phyloP scores from a whole-genome alignment of 2,888 invertebrate species.

The Stenotaenia linearis region DNA sequence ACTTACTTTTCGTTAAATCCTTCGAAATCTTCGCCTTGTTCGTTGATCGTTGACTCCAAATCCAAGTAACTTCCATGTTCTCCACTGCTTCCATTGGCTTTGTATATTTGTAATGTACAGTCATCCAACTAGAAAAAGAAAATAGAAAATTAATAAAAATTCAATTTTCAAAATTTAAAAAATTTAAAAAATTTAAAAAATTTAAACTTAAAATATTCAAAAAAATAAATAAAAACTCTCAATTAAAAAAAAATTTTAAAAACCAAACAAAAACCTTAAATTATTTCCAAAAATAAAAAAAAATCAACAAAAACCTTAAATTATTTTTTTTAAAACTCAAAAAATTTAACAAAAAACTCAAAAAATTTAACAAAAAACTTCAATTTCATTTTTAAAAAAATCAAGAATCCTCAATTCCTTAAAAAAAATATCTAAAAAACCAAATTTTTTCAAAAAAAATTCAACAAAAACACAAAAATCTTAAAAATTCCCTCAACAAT shows the following conservation, averaged over 20 bases:
- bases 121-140: conserved; percentile 75
- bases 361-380: too few relatives aligned
- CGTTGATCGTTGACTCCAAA: conserved; percentile 89
- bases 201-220: too few relatives aligned
- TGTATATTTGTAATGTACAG: conserved; percentile 92
- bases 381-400: too few relatives aligned
- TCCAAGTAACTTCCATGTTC: conserved; percentile 97
- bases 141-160: background rate
- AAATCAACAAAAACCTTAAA: background rate
- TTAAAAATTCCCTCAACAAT: too few relatives aligned
- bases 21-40: conserved; percentile 96
- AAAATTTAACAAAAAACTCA: too few relatives aligned
- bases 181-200: too few relatives aligned
- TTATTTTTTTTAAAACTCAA: background rate
- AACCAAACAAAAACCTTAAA: too few relatives aligned
- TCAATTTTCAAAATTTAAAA: too few relatives aligned
- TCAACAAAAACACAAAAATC: too few relatives aligned
- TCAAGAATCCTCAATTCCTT: too few relatives aligned
- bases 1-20: conserved; percentile 62
- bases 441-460: too few relatives aligned
- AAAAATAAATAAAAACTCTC: background rate
- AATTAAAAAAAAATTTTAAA: background rate
- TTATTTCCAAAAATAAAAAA: background rate
- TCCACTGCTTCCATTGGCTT: conserved; percentile 63
- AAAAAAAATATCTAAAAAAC: too few relatives aligned